Evolutionary conservation across 1,140 invertebrate species (phyloP), one percentile per base, ranked within the genome.

Genomic region (Drosophila pruinosa): DNA sequence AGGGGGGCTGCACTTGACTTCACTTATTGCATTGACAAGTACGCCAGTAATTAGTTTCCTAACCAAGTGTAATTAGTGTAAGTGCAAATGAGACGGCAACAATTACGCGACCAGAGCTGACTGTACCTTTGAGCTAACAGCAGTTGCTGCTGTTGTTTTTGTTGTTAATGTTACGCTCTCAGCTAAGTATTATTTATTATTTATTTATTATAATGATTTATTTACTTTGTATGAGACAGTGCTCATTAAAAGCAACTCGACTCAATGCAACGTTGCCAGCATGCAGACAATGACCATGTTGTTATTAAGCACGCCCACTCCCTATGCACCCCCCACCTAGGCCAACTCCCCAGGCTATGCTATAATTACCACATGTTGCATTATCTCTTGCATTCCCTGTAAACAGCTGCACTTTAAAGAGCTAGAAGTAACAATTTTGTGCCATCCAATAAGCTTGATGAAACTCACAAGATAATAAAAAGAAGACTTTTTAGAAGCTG

Each of bases 141-240:
- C 38, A 38, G 4, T 56, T 57, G 15, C 15, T 59, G 15, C 48
- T 65, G 15, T 54, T 41, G 19, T 48, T 24, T 17, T 34, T 43
- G 47, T n/a, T 56, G 15, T 31, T 24, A 15, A 47, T 58, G 52
- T 64, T 72, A 24, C 45, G 24, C 54, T 57, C 26, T 4, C 69
- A 67, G 48, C 47, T 36, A 31, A 72, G 62, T 47, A 59, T 69
- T 61, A 68, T 80, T 80, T 77, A 77, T 85, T 71, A 85, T 85
- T 77, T 86, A 86, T 85, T 81, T 86, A 88, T 86, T 81, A 88
- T 81, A 88, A 86, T 86, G 81, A 86, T 86, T 86, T 88, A 86
- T 86, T 88, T 88, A 79, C 62, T 59, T 68, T 68, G 21, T 45
- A 24, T 52, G 50, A 12, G 72, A 53, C 80, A 73, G 10, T 58